Evolutionary conservation across 2,888 invertebrate species (phyloP).

Genomic region (Stenolophus ochropezus): DNA sequence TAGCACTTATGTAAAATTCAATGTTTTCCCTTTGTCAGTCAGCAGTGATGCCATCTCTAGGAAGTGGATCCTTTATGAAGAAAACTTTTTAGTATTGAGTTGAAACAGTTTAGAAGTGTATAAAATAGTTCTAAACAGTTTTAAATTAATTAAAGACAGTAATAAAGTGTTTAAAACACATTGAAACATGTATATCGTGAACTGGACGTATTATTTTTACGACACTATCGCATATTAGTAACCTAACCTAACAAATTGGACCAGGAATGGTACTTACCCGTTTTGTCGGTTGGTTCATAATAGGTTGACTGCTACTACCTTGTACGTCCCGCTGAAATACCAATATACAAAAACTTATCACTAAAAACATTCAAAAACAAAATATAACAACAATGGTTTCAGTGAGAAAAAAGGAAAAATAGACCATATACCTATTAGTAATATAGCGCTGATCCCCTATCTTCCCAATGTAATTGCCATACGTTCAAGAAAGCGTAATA

Average conservation of each 20-base stretch:
- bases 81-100: not conserved
- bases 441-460: too few species aligned
- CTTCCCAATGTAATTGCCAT: too few species aligned
- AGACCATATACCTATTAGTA: too few species aligned
- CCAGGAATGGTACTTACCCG: conserved; percentile 68
- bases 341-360: conserved; percentile 68
- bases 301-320: conserved; percentile 67
- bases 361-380: conserved; percentile 66
- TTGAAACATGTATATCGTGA: too few species aligned
- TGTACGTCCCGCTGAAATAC: conserved; percentile 69
- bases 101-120: not conserved
- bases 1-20: too few species aligned
- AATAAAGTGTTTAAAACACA: not conserved
- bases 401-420: not conserved
- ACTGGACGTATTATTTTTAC: too few species aligned
- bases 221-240: not conserved
- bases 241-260: too few species aligned
- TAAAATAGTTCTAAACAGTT: not conserved
- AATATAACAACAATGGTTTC: conserved; percentile 55
- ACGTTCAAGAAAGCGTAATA: too few species aligned
- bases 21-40: too few species aligned
- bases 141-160: not conserved
- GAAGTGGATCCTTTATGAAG: too few species aligned
- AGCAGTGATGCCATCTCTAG: too few species aligned
- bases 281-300: conserved; percentile 68